phyloP scores from a whole-genome alignment of 1,140 invertebrate genomes.

The Apis florea region DNA sequence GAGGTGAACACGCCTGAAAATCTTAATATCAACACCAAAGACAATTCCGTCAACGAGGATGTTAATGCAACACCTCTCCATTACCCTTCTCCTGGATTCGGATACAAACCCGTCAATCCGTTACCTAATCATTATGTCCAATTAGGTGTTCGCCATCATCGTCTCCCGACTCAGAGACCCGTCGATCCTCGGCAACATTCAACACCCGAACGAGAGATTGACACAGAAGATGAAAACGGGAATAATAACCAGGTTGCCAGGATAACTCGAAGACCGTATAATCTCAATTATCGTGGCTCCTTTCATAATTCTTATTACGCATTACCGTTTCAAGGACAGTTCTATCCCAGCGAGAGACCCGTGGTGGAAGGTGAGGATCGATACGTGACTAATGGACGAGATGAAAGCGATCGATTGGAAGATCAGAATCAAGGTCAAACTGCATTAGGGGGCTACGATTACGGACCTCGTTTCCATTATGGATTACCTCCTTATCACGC shows the following conservation, averaged over 20 bases:
- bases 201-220: background rate
- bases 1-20: background rate
- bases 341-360: background rate
- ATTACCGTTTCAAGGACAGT: background rate
- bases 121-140: background rate
- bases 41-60: slow-evolving; percentile 13
- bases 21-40: too few relatives aligned
- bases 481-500: slow-evolving; percentile 19
- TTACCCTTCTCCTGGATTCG: background rate
- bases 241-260: background rate
- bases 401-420: background rate
- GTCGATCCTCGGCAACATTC: background rate
- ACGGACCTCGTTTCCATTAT: slow-evolving; percentile 3
- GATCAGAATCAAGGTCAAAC: slow-evolving; percentile 27
- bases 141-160: background rate
- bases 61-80: background rate
- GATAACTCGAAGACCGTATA: slow-evolving; percentile 1
- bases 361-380: background rate
- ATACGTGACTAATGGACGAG: background rate
- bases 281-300: background rate
- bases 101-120: background rate
- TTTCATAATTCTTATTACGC: background rate
- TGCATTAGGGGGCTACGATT: slow-evolving; percentile 1
- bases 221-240: background rate
- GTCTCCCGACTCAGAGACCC: background rate